Percentiles rank a stretch among this genome's conserved stretches.
phyloP scores from a whole-genome alignment of 37 sponge, comb jelly and placozoan genomes.

The Ianthella basta region DNA sequence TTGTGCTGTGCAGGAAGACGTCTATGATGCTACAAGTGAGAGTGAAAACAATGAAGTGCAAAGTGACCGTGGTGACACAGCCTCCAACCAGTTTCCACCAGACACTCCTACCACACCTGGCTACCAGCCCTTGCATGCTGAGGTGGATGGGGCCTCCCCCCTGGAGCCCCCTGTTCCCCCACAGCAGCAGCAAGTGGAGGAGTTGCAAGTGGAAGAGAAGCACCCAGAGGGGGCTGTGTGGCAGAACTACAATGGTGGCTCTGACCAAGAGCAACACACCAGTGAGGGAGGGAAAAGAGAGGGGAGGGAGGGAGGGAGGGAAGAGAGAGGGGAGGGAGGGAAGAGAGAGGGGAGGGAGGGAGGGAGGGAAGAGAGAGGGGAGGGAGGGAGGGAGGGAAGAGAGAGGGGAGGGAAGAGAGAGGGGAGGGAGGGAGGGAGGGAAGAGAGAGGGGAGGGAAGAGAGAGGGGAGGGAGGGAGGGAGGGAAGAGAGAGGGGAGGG shows the following conservation, averaged over 20 bases:
- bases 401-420: not conserved
- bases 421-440: too few species aligned
- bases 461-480: too few species aligned
- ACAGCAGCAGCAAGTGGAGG: not conserved
- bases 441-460: too few species aligned
- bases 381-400: not conserved
- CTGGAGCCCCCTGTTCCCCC: constrained; percentile 7
- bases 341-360: not conserved
- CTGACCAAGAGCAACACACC: not conserved
- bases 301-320: not conserved
- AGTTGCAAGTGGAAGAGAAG: constrained; percentile 27
- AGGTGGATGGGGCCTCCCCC: not conserved
- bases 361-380: not conserved
- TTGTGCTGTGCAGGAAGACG: constrained; percentile 27
- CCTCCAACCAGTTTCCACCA: not conserved
- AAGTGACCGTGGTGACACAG: constrained; percentile 17
- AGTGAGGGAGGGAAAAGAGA: not conserved
- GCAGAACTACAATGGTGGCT: not conserved
- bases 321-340: not conserved
- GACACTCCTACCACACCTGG: not conserved
- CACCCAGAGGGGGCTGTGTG: not conserved
- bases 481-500: too few species aligned
- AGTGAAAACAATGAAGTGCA: constrained; percentile 68
- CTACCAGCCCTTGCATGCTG: not conserved
- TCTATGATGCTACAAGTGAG: constrained; percentile 72